A percentile compares a stretch with the other conserved stretches of the same genome.
These are phyloP conservation scores for Chaenogobius annularis DNA, from an alignment of 2,113 vertebrate species.

Conservation along the genomic window DNA sequence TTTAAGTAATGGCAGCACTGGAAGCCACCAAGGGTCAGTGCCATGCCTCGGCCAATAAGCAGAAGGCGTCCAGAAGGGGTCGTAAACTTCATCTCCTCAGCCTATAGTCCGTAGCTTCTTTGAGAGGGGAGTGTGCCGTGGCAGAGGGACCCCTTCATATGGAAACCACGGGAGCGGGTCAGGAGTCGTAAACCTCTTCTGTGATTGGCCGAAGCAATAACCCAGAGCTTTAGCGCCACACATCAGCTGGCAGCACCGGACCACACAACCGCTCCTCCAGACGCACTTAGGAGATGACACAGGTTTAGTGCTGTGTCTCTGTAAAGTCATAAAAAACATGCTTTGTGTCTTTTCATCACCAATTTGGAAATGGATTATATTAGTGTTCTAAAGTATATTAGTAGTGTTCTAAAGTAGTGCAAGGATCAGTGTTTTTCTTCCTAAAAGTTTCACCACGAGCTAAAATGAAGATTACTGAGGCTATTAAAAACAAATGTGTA, in stretches of 20 bases:
- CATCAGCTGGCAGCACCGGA: conserved; percentile 22
- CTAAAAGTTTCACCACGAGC: neutral
- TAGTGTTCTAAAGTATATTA: neutral
- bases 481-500: too few species aligned
- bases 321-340: neutral
- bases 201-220: conserved; percentile 49
- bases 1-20: conserved; percentile 62
- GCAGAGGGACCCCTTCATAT: conserved; percentile 56
- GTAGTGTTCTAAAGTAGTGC: neutral
- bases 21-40: conserved; percentile 31
- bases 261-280: conserved; percentile 59
- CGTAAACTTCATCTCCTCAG: conserved; percentile 64
- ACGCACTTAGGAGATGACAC: conserved; percentile 20
- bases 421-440: neutral
- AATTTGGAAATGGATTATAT: neutral
- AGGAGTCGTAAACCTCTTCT: conserved; percentile 60
- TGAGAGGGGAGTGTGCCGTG: conserved; percentile 47
- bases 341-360: neutral
- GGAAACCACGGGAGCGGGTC: conserved; percentile 60
- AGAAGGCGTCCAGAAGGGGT: conserved; percentile 47
- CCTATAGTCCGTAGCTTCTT: conserved; percentile 46
- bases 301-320: conserved; percentile 45
- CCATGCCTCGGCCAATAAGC: conserved; percentile 51
- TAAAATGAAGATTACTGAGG: too few species aligned
- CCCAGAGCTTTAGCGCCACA: conserved; percentile 42